Conservation (phyloP, 2,113 vertebrate genomes). For the Procavia capensis region DNA sequence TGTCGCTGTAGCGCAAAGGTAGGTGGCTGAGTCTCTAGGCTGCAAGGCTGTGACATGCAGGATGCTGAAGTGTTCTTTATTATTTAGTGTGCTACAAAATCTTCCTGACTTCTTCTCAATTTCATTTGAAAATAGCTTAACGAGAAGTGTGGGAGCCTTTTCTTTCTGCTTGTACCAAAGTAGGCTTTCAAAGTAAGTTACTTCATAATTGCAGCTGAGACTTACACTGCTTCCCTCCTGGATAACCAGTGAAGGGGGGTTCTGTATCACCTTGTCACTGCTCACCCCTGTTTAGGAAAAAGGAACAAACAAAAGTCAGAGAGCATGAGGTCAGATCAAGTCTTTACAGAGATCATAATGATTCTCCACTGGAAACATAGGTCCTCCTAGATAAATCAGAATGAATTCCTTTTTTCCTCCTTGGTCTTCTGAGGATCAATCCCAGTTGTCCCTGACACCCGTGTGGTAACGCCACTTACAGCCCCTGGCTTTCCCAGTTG, state of each 20-base stretch:
- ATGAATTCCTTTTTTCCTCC: not conserved
- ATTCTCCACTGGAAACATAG: not conserved
- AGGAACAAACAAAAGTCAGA: not conserved
- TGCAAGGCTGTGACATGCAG: not conserved
- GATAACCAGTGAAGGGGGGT: not conserved
- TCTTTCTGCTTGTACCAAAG: constrained; percentile 32
- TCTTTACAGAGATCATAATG: not conserved
- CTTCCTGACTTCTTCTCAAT: constrained; percentile 8
- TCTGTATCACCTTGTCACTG: constrained; percentile 41
- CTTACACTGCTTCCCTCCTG: not conserved
- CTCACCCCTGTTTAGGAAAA: constrained; percentile 46
- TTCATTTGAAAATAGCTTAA: not conserved
- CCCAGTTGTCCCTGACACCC: no score
- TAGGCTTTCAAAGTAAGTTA: not conserved
- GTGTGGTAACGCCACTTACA: no score
- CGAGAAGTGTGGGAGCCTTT: not conserved
- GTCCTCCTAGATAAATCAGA: not conserved
- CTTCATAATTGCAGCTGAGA: constrained; percentile 3
- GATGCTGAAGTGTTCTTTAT: not conserved
- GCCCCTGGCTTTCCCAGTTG: no score
- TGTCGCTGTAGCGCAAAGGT: not conserved
- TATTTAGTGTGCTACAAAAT: not conserved
- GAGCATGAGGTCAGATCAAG: not conserved
- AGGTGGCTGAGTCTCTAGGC: not conserved
- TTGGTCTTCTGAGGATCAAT: not conserved